These are phyloP conservation scores for Protobothrops mucrosquamatus DNA, from an alignment of 2,113 vertebrate species.

Conservation along the genomic window DNA sequence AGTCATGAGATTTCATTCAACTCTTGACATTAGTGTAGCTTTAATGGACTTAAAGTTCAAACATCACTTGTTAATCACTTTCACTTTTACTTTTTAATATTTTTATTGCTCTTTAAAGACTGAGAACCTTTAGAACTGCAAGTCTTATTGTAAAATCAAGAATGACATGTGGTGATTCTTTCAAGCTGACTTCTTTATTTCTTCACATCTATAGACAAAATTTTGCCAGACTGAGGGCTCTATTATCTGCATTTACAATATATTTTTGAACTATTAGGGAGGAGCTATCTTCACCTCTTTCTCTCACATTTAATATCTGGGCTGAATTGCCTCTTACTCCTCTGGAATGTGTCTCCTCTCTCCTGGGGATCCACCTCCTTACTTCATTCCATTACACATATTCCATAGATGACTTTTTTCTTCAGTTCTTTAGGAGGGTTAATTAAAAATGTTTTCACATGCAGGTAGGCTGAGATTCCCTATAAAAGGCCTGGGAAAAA, in stretches of 20 bases:
- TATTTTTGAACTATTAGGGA: neutral
- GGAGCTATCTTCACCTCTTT: neutral
- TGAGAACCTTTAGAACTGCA: neutral
- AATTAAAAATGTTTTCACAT: neutral
- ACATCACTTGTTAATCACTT: neutral
- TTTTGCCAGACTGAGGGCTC: neutral
- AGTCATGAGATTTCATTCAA: no score
- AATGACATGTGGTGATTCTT: neutral
- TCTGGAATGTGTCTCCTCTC: neutral
- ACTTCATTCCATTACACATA: neutral
- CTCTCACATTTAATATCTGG: neutral
- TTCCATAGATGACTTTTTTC: neutral
- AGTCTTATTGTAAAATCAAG: neutral
- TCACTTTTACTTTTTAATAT: neutral
- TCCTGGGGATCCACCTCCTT: neutral
- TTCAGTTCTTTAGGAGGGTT: neutral
- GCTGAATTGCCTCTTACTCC: neutral
- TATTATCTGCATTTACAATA: neutral
- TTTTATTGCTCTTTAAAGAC: neutral
- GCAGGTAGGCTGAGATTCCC: neutral
- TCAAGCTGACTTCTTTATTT: neutral
- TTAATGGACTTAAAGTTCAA: no score
- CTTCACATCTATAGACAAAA: neutral
- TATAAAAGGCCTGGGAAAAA: neutral
- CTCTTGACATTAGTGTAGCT: no score